Evolutionary conservation across 1,140 invertebrate species (phyloP).

Genomic region (Calycopis cecrops): DNA sequence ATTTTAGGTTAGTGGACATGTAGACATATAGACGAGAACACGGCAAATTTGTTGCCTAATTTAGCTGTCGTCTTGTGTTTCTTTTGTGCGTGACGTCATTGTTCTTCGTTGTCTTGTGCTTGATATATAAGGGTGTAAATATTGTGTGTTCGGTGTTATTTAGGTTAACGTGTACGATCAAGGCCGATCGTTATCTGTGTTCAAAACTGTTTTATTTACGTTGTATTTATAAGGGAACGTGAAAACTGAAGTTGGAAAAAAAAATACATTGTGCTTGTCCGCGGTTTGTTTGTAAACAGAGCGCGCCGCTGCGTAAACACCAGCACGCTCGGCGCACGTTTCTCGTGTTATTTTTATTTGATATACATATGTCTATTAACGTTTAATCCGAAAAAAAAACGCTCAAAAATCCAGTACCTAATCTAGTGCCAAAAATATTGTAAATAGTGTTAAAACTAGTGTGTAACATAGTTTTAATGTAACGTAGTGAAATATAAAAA

Average conservation of each 20-base stretch:
- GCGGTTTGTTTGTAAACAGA: conserved; percentile 67
- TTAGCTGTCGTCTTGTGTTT: conserved; percentile 73
- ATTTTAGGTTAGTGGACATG: conserved; percentile 76
- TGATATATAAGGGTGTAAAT: conserved; percentile 36
- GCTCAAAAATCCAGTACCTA: conserved; percentile 39
- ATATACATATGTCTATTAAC: conserved; percentile 11
- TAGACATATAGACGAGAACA: conserved; percentile 74
- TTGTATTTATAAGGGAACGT: conserved; percentile 8
- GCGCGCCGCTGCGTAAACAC: conserved; percentile 53
- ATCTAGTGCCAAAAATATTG: conserved; percentile 41
- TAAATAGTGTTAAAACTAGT: conserved; percentile 24
- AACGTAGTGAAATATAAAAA: conserved; percentile 25
- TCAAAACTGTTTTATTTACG: conserved; percentile 17
- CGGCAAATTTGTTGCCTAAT: conserved; percentile 74
- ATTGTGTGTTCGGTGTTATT: conserved; percentile 27
- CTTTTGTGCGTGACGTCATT: conserved; percentile 69
- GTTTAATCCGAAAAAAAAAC: conserved; percentile 16
- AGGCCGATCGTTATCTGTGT: conserved; percentile 8
- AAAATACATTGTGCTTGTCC: conserved; percentile 33
- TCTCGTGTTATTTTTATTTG: conserved; percentile 7
- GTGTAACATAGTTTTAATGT: conserved; percentile 11
- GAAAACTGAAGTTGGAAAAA: conserved; percentile 26
- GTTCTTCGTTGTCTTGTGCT: conserved; percentile 61
- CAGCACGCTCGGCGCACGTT: conserved; percentile 21
- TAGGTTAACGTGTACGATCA: conserved; percentile 11